phyloP scores from a whole-genome alignment of 2,113 vertebrate species.

The Sinocyclocheilus anshuiensis region DNA sequence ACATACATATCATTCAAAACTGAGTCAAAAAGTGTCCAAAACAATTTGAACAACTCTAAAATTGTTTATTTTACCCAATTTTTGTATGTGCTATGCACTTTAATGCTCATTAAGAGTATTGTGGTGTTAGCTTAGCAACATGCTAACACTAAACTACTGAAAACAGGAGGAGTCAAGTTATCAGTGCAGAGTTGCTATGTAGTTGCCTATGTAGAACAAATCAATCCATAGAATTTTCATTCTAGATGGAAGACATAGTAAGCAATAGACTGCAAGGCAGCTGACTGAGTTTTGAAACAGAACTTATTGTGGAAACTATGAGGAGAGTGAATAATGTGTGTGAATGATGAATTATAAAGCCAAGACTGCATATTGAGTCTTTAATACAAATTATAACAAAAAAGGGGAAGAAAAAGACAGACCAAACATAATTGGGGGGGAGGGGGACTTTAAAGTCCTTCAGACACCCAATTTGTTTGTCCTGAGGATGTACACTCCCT shows the following conservation, averaged over 20 bases:
- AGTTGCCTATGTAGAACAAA: background rate
- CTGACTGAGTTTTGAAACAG: background rate
- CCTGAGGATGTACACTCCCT: slow-evolving; percentile 52
- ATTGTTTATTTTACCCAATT: too few species aligned
- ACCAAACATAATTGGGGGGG: slow-evolving; percentile 44
- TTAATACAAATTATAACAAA: background rate
- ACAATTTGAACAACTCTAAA: too few species aligned
- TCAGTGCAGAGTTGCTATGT: background rate
- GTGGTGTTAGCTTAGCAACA: background rate
- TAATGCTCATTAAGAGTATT: background rate
- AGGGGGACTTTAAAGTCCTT: slow-evolving; percentile 36
- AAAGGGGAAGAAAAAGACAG: background rate
- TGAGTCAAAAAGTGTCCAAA: background rate
- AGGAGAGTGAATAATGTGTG: background rate
- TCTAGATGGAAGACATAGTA: background rate
- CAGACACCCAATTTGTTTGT: slow-evolving; percentile 60
- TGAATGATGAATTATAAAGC: background rate
- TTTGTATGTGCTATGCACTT: background rate
- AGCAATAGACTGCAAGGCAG: background rate
- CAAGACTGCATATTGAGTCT: background rate
- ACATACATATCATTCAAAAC: too few species aligned
- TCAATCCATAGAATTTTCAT: background rate
- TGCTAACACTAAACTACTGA: background rate
- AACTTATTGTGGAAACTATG: background rate
- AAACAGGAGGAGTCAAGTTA: background rate